A percentile compares a stretch with the other conserved stretches of the same genome.
Evolutionary conservation across 2,797 vertebrate species (phyloP).

Genomic region (Rousettus madagascariensis): DNA sequence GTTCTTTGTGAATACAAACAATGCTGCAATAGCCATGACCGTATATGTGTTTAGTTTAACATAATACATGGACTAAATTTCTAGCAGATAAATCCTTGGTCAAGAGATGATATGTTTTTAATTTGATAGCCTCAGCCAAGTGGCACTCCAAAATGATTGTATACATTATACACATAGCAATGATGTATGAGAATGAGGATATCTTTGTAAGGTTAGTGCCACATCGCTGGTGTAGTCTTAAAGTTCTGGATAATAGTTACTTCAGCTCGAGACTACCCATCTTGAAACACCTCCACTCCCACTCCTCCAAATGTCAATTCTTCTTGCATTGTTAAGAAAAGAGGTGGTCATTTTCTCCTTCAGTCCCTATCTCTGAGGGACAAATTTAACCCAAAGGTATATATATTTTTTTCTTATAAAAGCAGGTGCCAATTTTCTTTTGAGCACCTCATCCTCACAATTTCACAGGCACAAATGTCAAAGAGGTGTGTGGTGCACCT

Average conservation of each 20-base stretch:
- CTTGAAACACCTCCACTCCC: not conserved
- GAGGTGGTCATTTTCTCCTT: not conserved
- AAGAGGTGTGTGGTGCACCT: slow-evolving; percentile 12
- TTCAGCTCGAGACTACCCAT: not conserved
- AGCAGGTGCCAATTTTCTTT: not conserved
- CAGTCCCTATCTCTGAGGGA: not conserved
- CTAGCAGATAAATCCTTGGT: not conserved
- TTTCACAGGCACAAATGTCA: slow-evolving; percentile 36
- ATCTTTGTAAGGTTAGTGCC: not conserved
- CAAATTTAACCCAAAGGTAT: not conserved
- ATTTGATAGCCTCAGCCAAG: not conserved
- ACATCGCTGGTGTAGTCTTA: not conserved
- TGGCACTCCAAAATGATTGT: not conserved
- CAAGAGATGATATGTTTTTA: not conserved
- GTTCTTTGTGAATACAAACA: not conserved
- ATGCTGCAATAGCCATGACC: not conserved
- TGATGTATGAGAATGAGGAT: not conserved
- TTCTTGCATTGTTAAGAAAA: not conserved
- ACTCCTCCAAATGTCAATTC: not conserved
- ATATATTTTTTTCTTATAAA: not conserved
- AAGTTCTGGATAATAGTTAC: not conserved
- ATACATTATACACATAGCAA: not conserved
- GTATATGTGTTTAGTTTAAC: not conserved
- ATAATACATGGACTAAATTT: slow-evolving; percentile 10
- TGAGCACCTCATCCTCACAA: not conserved